These are phyloP conservation scores for Oryzias javanicus DNA, from an alignment of 2,113 vertebrate species.

Conservation along the genomic window DNA sequence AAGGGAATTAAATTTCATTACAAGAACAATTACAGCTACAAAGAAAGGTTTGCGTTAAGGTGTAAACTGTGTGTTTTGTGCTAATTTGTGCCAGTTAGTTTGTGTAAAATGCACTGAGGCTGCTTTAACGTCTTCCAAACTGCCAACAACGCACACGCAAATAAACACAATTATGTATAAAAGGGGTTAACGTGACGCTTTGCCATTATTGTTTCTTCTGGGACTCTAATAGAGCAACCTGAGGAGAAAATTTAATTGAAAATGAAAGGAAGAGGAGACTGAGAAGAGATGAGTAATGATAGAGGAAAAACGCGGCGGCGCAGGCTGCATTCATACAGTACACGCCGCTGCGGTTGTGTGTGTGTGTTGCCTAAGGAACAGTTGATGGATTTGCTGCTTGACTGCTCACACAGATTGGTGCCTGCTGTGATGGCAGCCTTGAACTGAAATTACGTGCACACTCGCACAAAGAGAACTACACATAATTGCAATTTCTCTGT, in stretches of 20 bases:
- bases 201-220: conserved; percentile 26
- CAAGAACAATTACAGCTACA: background rate
- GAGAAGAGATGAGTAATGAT: conserved; percentile 58
- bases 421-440: conserved; percentile 73
- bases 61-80: conserved; percentile 6
- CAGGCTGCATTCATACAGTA: conserved; percentile 42
- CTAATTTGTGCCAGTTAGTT: no score
- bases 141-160: background rate
- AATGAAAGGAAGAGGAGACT: conserved; percentile 36
- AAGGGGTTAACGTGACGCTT: conserved; percentile 14
- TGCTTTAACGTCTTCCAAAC: background rate
- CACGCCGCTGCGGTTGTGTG: conserved; percentile 20
- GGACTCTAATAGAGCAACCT: conserved; percentile 47
- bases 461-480: conserved; percentile 42
- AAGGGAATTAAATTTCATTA: background rate
- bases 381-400: conserved; percentile 75
- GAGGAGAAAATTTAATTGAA: conserved; percentile 56
- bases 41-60: background rate
- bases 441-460: conserved; percentile 61
- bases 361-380: conserved; percentile 60
- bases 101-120: no score
- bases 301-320: conserved; percentile 39
- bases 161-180: background rate
- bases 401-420: conserved; percentile 73
- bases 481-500: conserved; percentile 45